Percentiles rank a stretch among this genome's conserved stretches.
These are phyloP conservation scores for Penaeus indicus DNA, from an alignment of 1,140 invertebrate genomes.

Conservation along the genomic window DNA sequence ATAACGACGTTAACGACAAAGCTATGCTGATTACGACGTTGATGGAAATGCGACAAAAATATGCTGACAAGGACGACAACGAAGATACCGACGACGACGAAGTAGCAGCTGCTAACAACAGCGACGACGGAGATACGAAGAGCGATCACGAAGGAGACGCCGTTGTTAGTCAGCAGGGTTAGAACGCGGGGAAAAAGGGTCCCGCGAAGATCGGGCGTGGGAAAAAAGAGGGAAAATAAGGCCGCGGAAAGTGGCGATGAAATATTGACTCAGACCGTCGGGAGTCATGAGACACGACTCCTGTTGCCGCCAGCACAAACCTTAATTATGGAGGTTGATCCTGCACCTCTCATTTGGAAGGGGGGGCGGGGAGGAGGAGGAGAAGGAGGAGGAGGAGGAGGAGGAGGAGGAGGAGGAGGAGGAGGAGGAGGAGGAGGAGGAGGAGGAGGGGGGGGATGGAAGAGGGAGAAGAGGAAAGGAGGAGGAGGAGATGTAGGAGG, in stretches of 20 bases:
- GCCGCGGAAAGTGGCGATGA: not conserved
- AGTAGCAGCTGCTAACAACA: no score
- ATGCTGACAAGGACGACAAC: no score
- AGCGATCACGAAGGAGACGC: no score
- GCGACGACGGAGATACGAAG: no score
- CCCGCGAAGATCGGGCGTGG: not conserved
- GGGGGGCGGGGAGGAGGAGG: not conserved
- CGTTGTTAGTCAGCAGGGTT: no score
- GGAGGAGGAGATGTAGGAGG: no score
- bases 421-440: not conserved
- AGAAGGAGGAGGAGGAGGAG: not conserved
- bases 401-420: not conserved
- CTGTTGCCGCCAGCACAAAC: not conserved
- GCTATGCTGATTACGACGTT: no score
- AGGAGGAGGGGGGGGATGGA: not conserved
- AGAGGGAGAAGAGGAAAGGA: not conserved
- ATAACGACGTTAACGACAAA: no score
- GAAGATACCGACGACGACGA: no score
- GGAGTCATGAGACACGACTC: not conserved
- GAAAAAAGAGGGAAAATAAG: not conserved
- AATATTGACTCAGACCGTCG: not conserved
- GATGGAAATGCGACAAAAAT: no score
- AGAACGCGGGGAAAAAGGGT: no score
- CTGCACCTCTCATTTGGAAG: no score
- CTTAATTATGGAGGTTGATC: constrained; percentile 5